A percentile compares a stretch with the other conserved stretches of the same genome.
These are phyloP conservation scores for Cephonodes hylas DNA, from an alignment of 2,888 invertebrate species.

Conservation along the genomic window DNA sequence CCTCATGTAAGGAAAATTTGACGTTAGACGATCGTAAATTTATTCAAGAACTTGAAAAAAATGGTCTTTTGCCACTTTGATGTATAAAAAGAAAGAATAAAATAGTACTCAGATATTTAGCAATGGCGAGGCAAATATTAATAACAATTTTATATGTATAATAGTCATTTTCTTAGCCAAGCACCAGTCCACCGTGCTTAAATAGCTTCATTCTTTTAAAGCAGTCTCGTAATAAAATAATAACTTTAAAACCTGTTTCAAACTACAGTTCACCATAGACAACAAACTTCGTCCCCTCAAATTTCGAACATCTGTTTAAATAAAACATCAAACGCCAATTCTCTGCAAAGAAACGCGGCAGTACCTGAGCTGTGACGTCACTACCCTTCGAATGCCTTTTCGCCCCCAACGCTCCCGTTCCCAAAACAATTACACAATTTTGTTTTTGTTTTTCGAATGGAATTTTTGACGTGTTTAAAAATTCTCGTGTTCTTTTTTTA, in stretches of 20 bases:
- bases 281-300: not conserved
- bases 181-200: too few relatives aligned
- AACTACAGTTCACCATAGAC: not conserved
- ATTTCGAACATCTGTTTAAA: not conserved
- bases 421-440: slow-evolving; percentile 61
- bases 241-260: not conserved
- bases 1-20: too few relatives aligned
- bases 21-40: too few relatives aligned
- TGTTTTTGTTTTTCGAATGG: slow-evolving; percentile 53
- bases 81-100: too few relatives aligned
- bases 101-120: too few relatives aligned
- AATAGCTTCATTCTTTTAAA: not conserved
- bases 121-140: too few relatives aligned
- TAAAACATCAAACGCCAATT: slow-evolving; percentile 36
- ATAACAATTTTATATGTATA: too few relatives aligned
- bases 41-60: too few relatives aligned
- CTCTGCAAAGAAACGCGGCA: slow-evolving; percentile 34
- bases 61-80: too few relatives aligned
- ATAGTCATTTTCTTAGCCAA: too few relatives aligned
- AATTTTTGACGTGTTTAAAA: slow-evolving; percentile 15
- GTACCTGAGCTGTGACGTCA: slow-evolving; percentile 68
- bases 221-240: not conserved
- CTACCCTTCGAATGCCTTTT: slow-evolving; percentile 68
- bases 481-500: slow-evolving; percentile 1
- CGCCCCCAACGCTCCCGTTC: slow-evolving; percentile 43